phyloP scores from a whole-genome alignment of 2,888 invertebrate species.

The Apamea anceps region DNA sequence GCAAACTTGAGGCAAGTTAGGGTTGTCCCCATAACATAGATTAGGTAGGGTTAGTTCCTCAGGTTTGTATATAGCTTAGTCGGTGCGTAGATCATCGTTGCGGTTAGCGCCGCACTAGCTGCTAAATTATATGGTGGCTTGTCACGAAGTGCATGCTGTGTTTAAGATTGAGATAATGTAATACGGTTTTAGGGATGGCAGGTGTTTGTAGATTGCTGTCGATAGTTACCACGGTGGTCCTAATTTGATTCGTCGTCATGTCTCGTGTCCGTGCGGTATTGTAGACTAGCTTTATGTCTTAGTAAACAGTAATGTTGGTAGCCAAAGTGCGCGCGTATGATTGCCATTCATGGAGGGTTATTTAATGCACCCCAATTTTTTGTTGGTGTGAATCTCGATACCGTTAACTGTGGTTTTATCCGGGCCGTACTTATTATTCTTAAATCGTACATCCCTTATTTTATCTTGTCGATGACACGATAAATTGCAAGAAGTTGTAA shows the following conservation, averaged over 20 bases:
- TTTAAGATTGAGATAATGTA: constrained; percentile 40
- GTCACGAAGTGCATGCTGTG: constrained; percentile 37
- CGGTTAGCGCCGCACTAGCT: constrained; percentile 48
- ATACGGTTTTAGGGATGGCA: constrained; percentile 22
- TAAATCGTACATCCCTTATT: background rate
- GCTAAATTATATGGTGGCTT: constrained; percentile 58
- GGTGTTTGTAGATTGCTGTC: constrained; percentile 30
- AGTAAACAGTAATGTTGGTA: background rate
- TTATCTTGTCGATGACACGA: background rate
- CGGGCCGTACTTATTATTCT: constrained; percentile 1
- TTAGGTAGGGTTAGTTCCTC: constrained; percentile 40
- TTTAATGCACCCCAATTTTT: constrained; percentile 29
- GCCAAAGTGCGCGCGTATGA: background rate
- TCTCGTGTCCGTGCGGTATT: background rate
- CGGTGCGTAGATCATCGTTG: constrained; percentile 60
- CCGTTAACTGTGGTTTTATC: background rate
- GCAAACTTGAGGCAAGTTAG: constrained; percentile 48
- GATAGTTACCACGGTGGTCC: constrained; percentile 14
- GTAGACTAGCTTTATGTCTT: background rate
- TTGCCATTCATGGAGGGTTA: constrained; percentile 16
- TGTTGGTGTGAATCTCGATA: background rate
- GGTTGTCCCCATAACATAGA: constrained; percentile 51
- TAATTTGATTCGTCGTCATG: constrained; percentile 11
- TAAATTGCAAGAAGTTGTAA: background rate
- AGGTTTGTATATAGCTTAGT: constrained; percentile 40